Conservation (phyloP, 64 coral and sea anemone species). For the Platygyra sinensis region DNA sequence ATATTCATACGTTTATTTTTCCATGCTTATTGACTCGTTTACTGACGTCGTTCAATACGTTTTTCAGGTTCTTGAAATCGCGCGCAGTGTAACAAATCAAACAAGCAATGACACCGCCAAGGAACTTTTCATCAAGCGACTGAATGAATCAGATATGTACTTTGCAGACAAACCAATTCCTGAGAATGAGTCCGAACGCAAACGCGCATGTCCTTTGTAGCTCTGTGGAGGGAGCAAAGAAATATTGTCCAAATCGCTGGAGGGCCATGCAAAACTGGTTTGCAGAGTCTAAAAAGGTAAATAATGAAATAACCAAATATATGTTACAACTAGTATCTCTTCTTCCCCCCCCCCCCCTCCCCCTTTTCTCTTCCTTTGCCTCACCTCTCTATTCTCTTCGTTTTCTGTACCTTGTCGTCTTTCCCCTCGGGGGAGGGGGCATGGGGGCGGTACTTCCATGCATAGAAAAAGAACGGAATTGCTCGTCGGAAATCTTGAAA, state of each 20-base stretch:
- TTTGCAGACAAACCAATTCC: slow-evolving; percentile 61
- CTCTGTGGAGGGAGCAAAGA: slow-evolving; percentile 57
- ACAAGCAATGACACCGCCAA: slow-evolving; percentile 71
- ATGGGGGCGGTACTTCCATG: too few species aligned
- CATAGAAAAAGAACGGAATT: too few species aligned
- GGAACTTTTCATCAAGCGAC: slow-evolving; percentile 58
- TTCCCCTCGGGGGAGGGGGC: too few species aligned
- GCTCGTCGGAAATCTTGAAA: too few species aligned
- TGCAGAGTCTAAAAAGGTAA: slow-evolving; percentile 68
- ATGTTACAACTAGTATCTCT: too few species aligned
- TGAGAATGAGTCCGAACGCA: slow-evolving; percentile 50
- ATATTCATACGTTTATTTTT: too few species aligned
- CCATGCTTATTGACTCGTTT: background rate
- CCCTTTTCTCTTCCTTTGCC: too few species aligned
- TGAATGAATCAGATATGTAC: slow-evolving; percentile 82
- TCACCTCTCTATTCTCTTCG: too few species aligned
- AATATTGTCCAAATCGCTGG: slow-evolving; percentile 82
- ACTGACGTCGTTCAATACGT: background rate
- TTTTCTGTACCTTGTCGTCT: too few species aligned
- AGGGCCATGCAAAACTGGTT: slow-evolving; percentile 83
- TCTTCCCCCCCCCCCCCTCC: too few species aligned
- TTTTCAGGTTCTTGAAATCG: slow-evolving; percentile 66
- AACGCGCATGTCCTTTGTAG: slow-evolving; percentile 51
- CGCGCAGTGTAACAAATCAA: slow-evolving; percentile 22
- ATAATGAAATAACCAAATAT: too few species aligned